Evolutionary conservation across 53 echinoderm and acorn worm species (phyloP), one percentile per base, ranked within the genome.

Genomic region (Mesocentrotus franciscanus): DNA sequence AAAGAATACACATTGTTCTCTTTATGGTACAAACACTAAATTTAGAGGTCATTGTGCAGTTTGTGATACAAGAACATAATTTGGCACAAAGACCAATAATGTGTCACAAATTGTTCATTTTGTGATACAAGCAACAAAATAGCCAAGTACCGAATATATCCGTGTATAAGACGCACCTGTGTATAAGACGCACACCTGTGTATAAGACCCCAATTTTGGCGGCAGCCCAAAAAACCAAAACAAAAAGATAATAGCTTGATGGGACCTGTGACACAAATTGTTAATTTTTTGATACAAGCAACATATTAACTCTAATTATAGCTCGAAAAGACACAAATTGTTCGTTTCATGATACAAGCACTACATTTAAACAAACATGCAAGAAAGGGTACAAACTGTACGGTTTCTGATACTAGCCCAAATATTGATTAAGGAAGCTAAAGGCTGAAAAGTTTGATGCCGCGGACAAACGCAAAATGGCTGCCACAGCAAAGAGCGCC

Each of bases 11-110:
- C 10, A 71, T 71, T 71, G n/a, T 71, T 71, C 72, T 71, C 72
- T 71, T 71, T 71, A 71, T 71, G n/a, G 72, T 71, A n/a, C 72
- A 71, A 20, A 71, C 20, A 71, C n/a, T 71, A 71, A 9, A 71
- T 71, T 71, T 71, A 71, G 72, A n/a, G 72, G 72, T 71, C 72
- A 71, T 71, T 71, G 72, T 71, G 72, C 72, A 71, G 72, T 71
- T 71, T 71, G 72, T 71, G 72, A 71, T 71, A 71, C 72, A 71
- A 71, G 7, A 71, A 71, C 72, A 8, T 71, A 71, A 24, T 71
- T 71, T 71, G 72, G 22, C 72, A 20, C 72, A 71, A 71, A 71
- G 72, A 71, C 72, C 72, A 71, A 71, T 22, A 71, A 71, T 71
- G 72, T 71, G 7, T 71, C 72, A 71, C 72, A 71, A 71, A 71